Evolutionary conservation across 2,888 invertebrate genomes (phyloP), one percentile per base, ranked within the genome.

Genomic region (Drosophila nr. perissopoda): DNA sequence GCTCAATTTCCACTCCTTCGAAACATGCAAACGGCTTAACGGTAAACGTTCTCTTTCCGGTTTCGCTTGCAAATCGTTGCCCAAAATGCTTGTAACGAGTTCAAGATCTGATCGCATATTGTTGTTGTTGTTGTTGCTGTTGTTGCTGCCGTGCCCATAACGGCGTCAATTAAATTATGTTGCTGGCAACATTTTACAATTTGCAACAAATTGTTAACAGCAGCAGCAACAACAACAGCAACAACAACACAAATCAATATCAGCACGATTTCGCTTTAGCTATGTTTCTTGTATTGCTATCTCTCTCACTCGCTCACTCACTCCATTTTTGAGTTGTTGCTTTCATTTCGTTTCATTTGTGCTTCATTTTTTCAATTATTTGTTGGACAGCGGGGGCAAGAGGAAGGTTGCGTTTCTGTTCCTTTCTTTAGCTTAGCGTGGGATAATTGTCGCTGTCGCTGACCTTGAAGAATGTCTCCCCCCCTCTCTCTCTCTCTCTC

Each of bases 131-230:
- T 48, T 69, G 64, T 5, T 68, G 79, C 45, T 78, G 85, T 52
- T 82, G 59, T n/a, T 63, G 67, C 53, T 52, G 82, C 79, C 89
- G 76, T 76, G 78, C 88, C 82, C 86, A 85, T 76, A 86, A 81
- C 83, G 83, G 89, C 87, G 88, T 90, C 91, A 90, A 90, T 90
- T 90, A 90, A 89, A 90, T 88, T 90, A 88, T 90, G 87, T 90
- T 84, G 87, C 90, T 73, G 80, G 88, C 86, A 83, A 87, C 86
- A 87, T 90, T 87, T 90, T 90, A 87, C 90, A 87, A 87, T 87
- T 87, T 87, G 88, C 86, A 87, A 86, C 86, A 87, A 87, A 90
- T 90, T 87, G 90, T 88, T 90, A 86, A 86, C 90, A 83, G 75
- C 85, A 56, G 60, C 66, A 79, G 29, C 67, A 59, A 40, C 56